A percentile compares a stretch with the other conserved stretches of the same genome.
phyloP scores from a whole-genome alignment of 1,140 invertebrate genomes.

The Uloborus diversus region DNA sequence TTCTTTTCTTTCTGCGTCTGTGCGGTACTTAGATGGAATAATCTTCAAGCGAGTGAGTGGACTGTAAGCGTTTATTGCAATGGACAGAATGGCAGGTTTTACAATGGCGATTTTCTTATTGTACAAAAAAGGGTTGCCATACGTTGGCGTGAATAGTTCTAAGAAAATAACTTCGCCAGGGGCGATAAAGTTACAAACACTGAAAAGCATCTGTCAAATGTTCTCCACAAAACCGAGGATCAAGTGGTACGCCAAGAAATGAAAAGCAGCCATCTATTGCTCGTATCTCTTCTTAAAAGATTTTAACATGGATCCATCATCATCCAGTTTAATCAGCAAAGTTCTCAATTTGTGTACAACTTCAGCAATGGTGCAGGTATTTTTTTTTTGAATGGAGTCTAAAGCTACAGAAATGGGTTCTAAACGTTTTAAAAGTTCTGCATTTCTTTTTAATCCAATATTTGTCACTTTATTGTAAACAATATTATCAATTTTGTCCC shows the following conservation, averaged over 20 bases:
- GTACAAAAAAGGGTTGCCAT: too few species aligned
- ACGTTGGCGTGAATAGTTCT: too few species aligned
- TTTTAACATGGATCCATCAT: neutral
- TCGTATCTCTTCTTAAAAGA: neutral
- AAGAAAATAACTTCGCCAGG: too few species aligned
- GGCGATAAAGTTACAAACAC: too few species aligned
- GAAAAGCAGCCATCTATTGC: neutral
- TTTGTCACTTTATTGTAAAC: slow-evolving; percentile 10
- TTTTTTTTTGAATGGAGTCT: neutral
- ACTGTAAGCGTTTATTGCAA: too few species aligned
- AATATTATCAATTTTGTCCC: neutral
- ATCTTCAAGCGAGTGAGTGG: too few species aligned
- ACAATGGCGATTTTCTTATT: too few species aligned
- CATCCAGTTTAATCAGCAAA: neutral
- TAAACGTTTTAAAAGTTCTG: neutral
- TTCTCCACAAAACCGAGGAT: neutral
- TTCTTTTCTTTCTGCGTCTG: too few species aligned
- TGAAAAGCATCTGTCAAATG: neutral
- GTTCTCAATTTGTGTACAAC: neutral
- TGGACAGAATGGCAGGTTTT: too few species aligned
- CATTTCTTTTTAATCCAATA: slow-evolving; percentile 3
- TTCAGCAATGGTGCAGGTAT: neutral
- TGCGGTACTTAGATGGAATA: too few species aligned
- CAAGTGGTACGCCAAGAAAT: neutral
- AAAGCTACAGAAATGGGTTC: too few species aligned